Conservation (phyloP, 37 sponge, comb jelly and placozoan species). For the Crambe crambe region DNA sequence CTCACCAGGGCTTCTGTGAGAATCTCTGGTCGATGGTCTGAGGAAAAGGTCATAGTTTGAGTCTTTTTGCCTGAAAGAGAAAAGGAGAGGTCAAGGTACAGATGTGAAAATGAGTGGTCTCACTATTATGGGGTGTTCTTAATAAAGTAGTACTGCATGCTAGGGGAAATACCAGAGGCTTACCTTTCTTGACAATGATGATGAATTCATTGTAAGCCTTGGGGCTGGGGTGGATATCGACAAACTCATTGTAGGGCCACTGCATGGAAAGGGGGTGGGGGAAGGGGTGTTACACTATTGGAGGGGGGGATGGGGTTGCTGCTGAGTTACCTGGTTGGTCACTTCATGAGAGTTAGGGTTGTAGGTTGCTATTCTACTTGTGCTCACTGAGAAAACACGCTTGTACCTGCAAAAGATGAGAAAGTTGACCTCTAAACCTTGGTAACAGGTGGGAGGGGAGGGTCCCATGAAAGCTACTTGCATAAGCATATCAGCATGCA, state of each 20-base stretch:
- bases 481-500: no score
- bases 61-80: constrained; percentile 42
- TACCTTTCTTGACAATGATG: constrained; percentile 67
- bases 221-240: constrained; percentile 78
- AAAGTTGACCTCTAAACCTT: neutral
- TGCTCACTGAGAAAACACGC: constrained; percentile 91
- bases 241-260: constrained; percentile 95
- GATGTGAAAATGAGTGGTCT: neutral
- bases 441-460: neutral
- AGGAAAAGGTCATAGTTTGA: constrained; percentile 90
- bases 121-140: neutral
- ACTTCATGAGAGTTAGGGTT: constrained; percentile 89
- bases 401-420: constrained; percentile 70
- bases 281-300: neutral
- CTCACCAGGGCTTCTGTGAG: constrained; percentile 85
- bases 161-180: no score
- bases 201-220: constrained; percentile 96
- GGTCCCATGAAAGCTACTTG: no score
- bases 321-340: constrained; percentile 78
- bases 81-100: neutral
- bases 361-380: constrained; percentile 78
- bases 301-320: neutral
- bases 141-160: neutral
- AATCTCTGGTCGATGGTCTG: constrained; percentile 90
- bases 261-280: constrained; percentile 6